Percentiles rank a stretch among this genome's conserved stretches.
These are phyloP conservation scores for Sigmodon hispidus DNA, from an alignment of 2,113 vertebrate genomes.

Conservation along the genomic window DNA sequence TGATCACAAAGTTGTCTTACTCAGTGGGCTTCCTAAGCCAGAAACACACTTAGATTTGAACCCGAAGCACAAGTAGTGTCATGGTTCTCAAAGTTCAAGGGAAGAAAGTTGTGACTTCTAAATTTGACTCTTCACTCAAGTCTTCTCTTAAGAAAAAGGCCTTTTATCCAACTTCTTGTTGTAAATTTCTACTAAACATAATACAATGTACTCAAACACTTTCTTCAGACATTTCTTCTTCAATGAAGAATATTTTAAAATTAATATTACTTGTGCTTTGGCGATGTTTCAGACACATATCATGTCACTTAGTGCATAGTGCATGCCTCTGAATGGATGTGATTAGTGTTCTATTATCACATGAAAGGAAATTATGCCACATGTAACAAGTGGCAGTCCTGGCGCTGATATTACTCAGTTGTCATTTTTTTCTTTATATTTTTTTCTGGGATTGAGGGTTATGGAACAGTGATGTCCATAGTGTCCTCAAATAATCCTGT, in stretches of 20 bases:
- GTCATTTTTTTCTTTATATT: no score
- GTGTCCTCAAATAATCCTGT: neutral
- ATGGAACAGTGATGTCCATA: neutral
- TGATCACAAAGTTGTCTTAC: neutral
- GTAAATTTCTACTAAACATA: neutral
- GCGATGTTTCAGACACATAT: neutral
- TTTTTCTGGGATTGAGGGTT: neutral
- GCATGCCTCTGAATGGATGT: neutral
- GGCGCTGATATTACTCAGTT: neutral
- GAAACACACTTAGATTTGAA: neutral
- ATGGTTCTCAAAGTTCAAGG: neutral
- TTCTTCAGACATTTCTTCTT: neutral
- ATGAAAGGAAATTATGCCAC: neutral
- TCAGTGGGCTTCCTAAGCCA: neutral
- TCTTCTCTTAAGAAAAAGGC: neutral
- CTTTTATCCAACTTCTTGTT: neutral
- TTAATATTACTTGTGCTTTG: neutral
- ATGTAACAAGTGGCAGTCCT: neutral
- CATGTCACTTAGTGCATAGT: neutral
- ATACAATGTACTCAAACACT: neutral
- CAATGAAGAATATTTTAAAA: neutral
- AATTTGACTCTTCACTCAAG: neutral
- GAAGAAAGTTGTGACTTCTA: neutral
- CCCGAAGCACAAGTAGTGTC: neutral
- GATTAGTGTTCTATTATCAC: neutral